Evolutionary conservation across 2,888 invertebrate species (phyloP).

Genomic region (Anoncus sp.): DNA sequence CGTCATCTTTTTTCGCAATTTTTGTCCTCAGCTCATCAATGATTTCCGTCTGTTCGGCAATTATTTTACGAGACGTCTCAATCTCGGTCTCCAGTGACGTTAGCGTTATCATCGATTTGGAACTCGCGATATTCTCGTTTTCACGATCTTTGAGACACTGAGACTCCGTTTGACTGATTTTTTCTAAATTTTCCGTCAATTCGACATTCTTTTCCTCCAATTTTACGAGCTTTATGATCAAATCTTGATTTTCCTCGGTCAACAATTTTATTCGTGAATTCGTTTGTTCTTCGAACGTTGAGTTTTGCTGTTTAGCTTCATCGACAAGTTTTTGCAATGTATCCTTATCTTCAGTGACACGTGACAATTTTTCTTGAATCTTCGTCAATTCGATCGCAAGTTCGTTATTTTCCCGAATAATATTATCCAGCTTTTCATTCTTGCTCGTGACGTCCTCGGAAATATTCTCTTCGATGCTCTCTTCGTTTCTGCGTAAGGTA

Average conservation of each 20-base stretch:
- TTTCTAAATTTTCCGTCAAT: slow-evolving; percentile 43
- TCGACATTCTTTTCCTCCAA: slow-evolving; percentile 62
- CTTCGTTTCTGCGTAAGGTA: slow-evolving; percentile 13
- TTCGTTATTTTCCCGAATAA: slow-evolving; percentile 71
- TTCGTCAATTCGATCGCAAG: slow-evolving; percentile 71
- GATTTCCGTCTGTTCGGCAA: slow-evolving; percentile 86
- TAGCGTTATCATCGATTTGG: slow-evolving; percentile 53
- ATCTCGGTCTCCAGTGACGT: slow-evolving; percentile 76
- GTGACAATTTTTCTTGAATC: slow-evolving; percentile 65
- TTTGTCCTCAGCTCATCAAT: slow-evolving; percentile 85
- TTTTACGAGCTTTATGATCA: slow-evolving; percentile 60
- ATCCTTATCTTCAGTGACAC: slow-evolving; percentile 62
- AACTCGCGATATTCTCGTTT: slow-evolving; percentile 6
- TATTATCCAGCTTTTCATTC: slow-evolving; percentile 56
- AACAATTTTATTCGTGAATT: slow-evolving; percentile 61
- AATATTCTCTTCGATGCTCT: neutral
- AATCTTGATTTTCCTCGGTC: slow-evolving; percentile 64
- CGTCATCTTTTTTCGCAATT: slow-evolving; percentile 82
- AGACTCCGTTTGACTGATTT: slow-evolving; percentile 64
- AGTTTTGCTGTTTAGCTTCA: neutral
- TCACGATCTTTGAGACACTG: slow-evolving; percentile 16
- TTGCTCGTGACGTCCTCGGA: slow-evolving; percentile 33
- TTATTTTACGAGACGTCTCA: slow-evolving; percentile 85
- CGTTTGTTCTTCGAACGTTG: neutral
- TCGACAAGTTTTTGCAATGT: slow-evolving; percentile 47